Base-by-base conservation (phyloP, 2,797 vertebrate species). In the Sus cebifrons region DNA sequence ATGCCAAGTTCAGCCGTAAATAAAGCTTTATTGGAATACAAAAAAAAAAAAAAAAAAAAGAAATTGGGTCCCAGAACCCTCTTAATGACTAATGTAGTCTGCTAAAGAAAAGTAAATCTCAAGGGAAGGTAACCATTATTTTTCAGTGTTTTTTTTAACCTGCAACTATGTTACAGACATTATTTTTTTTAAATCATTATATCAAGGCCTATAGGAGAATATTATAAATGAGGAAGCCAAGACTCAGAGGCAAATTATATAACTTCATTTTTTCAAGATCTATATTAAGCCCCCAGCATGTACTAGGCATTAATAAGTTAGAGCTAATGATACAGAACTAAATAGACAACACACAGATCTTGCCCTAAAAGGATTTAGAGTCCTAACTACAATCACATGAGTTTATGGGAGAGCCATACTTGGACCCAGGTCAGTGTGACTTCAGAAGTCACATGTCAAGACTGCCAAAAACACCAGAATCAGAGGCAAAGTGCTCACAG, bases 261-360 rank as follows among this genome's bases (percentile, higher is more conserved):
- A 65, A 78, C 25, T 93, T 95, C 8, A 23, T 58, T 84, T 96
- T 83, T 85, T 89, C 40, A 73, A 94, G 18, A 85, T 49, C 68
- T 52, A 71, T 36, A 65, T 71, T 79, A 94, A 79, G 36, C 13
- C 40, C 13, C 79, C 74, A 60, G 5, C 6, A 74, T 54, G 11
- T 44, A 88, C 60, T 23, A 74, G 52, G 13, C 60, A 86, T 96
- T 81, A 92, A 81, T 81, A 92, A 94, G 29, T 89, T 86, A 74
- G 25, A 73, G 7, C 40, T 86, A 81, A 89, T 5, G 20, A 79
- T 60, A 84, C 10, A 92, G 62, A 81, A 71, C 27, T 20, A 92
- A 96, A 73, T 73, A 85, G 85, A 29, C 71, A 77, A 78, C 40
- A 74, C 32, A 64, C 16, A 74, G 60, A 32, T 85, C 70, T 64